Evolutionary conservation across 2,888 invertebrate species (phyloP), one percentile per base, ranked within the genome.

Genomic region (Cantharis rustica): DNA sequence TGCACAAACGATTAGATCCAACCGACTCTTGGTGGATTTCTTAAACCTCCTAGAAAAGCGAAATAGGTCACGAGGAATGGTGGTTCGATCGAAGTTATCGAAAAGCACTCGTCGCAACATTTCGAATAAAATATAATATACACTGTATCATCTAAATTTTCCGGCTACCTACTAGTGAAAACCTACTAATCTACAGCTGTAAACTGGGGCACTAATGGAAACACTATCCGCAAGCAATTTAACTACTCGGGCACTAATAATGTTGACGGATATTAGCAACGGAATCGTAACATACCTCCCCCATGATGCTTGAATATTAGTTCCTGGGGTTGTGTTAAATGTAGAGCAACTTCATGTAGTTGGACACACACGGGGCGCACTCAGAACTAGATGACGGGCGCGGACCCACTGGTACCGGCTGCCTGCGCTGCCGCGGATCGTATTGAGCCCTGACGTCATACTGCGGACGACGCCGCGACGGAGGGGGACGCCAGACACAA

Each of bases 391-490:
- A 92, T 91, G 90, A 92, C 91, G 90, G 89, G 88, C 88, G 89
- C 91, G 90, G 91, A 89, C 91, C 89, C 91, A 91, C 91, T 92
- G 92, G 91, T 87, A 82, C 81, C 84, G 84, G 82, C 84, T 81
- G 85, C 80, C 80, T 86, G 87, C 87, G 86, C 87, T 84, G 87
- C 84, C 86, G 86, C 86, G 85, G 85, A 83, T 84, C 83, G 88
- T 90, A 90, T 90, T 88, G 90, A 90, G 89, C 89, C 87, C 86
- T 89, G 88, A 88, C 92, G 91, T 92, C 92, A 92, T 91, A 92
- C 92, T 91, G 91, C 92, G 83, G 80, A 82, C 88, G 87, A 83
- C 85, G 85, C 85, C 84, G 81, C 86, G 86, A 81, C 87, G 88
- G 89, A 78, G 87, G 89, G 88, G 88, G 88, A 76, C 86, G 82